Conservation (phyloP, 2,888 invertebrate genomes). For the Mythimna vitellina region DNA sequence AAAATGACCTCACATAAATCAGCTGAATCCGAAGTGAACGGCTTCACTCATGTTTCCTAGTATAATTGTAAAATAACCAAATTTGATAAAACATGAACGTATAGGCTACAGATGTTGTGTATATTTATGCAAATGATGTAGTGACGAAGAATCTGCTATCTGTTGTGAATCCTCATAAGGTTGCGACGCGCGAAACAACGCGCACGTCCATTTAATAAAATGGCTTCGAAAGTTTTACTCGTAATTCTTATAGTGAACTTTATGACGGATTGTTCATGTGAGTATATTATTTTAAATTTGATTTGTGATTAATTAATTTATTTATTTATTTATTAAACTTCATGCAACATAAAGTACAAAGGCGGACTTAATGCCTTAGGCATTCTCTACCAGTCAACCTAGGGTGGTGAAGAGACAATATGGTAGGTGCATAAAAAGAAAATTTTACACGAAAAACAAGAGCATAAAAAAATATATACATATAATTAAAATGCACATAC, state of each 20-base stretch:
- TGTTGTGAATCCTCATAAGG: constrained; percentile 14
- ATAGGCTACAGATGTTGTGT: neutral
- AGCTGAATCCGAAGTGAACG: neutral
- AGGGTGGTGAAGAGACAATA: too few species aligned
- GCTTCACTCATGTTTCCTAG: neutral
- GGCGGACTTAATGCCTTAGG: too few species aligned
- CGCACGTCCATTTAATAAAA: constrained; percentile 25
- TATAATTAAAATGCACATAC: too few species aligned
- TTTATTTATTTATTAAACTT: too few species aligned
- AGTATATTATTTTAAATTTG: constrained; percentile 25
- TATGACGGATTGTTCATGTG: constrained; percentile 42
- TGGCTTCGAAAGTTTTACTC: constrained; percentile 42
- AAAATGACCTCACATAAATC: neutral
- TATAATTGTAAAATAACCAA: neutral
- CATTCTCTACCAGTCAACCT: too few species aligned
- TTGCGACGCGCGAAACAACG: neutral
- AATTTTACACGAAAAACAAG: too few species aligned
- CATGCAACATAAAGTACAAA: too few species aligned
- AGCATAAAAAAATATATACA: too few species aligned
- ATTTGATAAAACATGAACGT: neutral
- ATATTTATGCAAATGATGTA: constrained; percentile 22
- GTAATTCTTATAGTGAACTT: constrained; percentile 43
- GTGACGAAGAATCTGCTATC: constrained; percentile 16
- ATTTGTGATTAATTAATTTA: too few species aligned
- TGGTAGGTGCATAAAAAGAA: too few species aligned